Base-by-base conservation (phyloP, 2,888 invertebrate species). In the Dryomyza anilis region DNA sequence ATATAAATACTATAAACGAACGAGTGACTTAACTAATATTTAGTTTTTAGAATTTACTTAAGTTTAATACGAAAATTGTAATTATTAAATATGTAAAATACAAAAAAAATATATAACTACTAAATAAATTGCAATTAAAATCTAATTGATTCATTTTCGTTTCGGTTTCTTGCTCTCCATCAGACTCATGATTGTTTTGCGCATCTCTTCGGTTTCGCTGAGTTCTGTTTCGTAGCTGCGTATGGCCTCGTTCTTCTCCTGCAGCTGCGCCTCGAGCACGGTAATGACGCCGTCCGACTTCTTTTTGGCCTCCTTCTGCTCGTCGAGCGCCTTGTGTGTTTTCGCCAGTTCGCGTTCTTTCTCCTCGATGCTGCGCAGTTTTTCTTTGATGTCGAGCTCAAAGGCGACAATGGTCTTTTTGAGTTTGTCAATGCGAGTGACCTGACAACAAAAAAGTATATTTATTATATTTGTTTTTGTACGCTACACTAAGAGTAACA, bases 161-260 rank as follows among this genome's bases (percentile, higher is more conserved):
- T 82, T 82, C 8, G 82, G 81, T 65, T 80, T 80, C 71, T 82
- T 83, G 70, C 81, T 82, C 63, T 83, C 81, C 83, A 83, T 83
- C 4, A 83, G 72, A 67, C 81, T 81, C 71, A 83, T 75, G 52
- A 83, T 81, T 5, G 81, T 82, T 70, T 81, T 81, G 27, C 83
- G 78, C 71, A 83, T 65, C 62, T 83, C 83, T 67, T 83, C 83
- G 0, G 81, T 81, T 71, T 83, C 83, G 65, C 77, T 79, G 2
- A 81, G 70, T 68, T 83, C 83, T 62, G 70, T 69, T 68, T 83
- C 83, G 21, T 79, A 78, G 62, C 68, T 70, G 23, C 79, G 78
- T 66, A 83, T 76, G 63, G 78, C 78, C 52, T 81, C 80, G 67
- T 83, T 82, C 64, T 81, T 82, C 52, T 80, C 79, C 63, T 80